Base-by-base conservation (phyloP, 2,888 invertebrate genomes). In the Carabus problematicus region DNA sequence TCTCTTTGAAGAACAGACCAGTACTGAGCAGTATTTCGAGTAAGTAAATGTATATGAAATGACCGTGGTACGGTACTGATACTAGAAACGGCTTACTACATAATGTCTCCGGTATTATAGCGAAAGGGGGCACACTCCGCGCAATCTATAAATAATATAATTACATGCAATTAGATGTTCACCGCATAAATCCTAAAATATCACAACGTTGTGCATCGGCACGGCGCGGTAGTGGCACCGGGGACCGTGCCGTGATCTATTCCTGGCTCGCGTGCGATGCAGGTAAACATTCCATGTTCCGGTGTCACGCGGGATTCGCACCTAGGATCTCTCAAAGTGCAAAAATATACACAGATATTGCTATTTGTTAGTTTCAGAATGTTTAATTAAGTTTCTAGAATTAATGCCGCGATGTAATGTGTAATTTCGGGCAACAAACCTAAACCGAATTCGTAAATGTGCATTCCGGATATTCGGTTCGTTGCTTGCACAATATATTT, bases 121-220 rank as follows among this genome's bases (percentile, higher is more conserved):
- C n/a, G 66, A 66, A 66, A 66, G 59, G 18, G 49, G 66, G 58
- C 64, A 64, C 16, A 42, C 39, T n/a, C 18, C 43, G 67, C 43
- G 58, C 60, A 42, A 11, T 54, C 69, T 69, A 69, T 69, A 56
- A 62, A 69, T 69, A 69, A 62, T 69, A 69, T 69, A 69, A 69
- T 69, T 69, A 69, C 69, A 56, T 69, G 62, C 69, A 69, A 69
- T 69, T 69, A 69, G 69, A 43, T 69, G 62, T 62, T 62, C 40
- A 39, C 69, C 19, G 69, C 62, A 69, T 69, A 69, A 69, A 69
- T 69, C 61, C 62, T 42, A 69, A 69, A 69, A 69, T 69, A 69
- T 62, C 69, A 54, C 67, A 60, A 42, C 59, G 43, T 52, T 18
- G 18, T 19, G 29, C 29, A 12, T 7, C 14, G 52, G n/a, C 52